Evolutionary conservation across 2,797 vertebrate genomes (phyloP).

Genomic region (Staurois parvus): DNA sequence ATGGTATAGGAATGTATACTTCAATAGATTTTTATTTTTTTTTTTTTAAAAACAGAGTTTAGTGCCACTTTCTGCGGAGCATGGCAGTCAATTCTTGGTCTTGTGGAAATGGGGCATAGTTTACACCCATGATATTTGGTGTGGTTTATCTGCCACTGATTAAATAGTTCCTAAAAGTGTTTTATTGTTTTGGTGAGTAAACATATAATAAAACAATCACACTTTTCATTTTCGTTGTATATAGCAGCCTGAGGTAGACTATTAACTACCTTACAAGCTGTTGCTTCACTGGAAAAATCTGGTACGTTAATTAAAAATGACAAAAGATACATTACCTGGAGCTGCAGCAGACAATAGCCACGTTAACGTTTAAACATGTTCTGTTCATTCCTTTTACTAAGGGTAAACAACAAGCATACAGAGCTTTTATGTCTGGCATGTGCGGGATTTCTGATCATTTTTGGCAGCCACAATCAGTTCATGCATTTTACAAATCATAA

Average conservation of each 20-base stretch:
- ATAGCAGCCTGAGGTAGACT: background rate
- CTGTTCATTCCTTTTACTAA: background rate
- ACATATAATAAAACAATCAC: slow-evolving; percentile 27
- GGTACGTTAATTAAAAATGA: slow-evolving; percentile 26
- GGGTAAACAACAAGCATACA: background rate
- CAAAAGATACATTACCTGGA: background rate
- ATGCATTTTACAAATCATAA: background rate
- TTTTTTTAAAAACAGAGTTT: too few relatives aligned
- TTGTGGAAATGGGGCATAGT: too few relatives aligned
- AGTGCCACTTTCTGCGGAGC: too few relatives aligned
- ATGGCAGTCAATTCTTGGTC: too few relatives aligned
- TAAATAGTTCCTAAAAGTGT: slow-evolving; percentile 20
- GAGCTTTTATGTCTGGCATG: background rate
- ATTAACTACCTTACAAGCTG: slow-evolving; percentile 19
- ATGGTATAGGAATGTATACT: too few relatives aligned
- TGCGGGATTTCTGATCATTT: background rate
- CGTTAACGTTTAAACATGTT: background rate
- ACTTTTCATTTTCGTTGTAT: slow-evolving; percentile 4
- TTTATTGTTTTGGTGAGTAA: slow-evolving; percentile 27
- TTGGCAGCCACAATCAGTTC: background rate
- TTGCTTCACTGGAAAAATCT: slow-evolving; percentile 8
- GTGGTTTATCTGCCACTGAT: slow-evolving; percentile 20
- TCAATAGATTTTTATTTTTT: too few relatives aligned
- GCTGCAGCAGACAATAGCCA: background rate
- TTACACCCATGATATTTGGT: background rate